Evolutionary conservation across 2,888 invertebrate species (phyloP), one percentile per base, ranked within the genome.

Genomic region (Acanthosepion esculentum): DNA sequence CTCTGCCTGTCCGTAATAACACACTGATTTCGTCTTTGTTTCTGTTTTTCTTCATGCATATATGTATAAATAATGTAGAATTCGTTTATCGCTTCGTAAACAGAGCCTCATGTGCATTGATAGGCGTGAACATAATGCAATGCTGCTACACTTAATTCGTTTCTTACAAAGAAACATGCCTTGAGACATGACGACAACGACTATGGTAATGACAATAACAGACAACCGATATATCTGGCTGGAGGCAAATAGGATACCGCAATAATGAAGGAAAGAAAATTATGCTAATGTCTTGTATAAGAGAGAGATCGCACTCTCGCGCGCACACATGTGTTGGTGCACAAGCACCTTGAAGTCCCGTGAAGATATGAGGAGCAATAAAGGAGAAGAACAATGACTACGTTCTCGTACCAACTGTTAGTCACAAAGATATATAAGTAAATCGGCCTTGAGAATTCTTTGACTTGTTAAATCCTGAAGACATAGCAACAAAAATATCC

Each of bases 1-100:
- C n/a, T 15, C 15, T 10, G 15, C n/a, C n/a, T n/a, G 5, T n/a
- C 15, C n/a, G 3, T 8, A n/a, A 0, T 29, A n/a, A 12, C n/a
- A 5, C n/a, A 8, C 15, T 78, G n/a, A n/a, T 78, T 78, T 33
- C 78, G 33, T 41, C 41, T 41, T 41, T 41, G 41, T 41, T 41
- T 41, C 2, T 41, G 1, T n/a, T n/a, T 15, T n/a, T 78, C 78
- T 33, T 0, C 15, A 78, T 78, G 78, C 78, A 78, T 78, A 78
- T 4, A 33, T 33, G 78, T 78, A 78, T 78, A 78, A n/a, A 78
- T 78, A 78, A 78, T 78, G n/a, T 29, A 78, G n/a, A 78, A 4
- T 78, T 5, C n/a, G n/a, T n/a, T 78, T 78, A 33, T n/a, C n/a
- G 78, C 78, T 33, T 78, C n/a, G n/a, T 33, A 15, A n/a, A 15